Base-by-base conservation (phyloP, 2,113 vertebrate species). In the Gallinago media region DNA sequence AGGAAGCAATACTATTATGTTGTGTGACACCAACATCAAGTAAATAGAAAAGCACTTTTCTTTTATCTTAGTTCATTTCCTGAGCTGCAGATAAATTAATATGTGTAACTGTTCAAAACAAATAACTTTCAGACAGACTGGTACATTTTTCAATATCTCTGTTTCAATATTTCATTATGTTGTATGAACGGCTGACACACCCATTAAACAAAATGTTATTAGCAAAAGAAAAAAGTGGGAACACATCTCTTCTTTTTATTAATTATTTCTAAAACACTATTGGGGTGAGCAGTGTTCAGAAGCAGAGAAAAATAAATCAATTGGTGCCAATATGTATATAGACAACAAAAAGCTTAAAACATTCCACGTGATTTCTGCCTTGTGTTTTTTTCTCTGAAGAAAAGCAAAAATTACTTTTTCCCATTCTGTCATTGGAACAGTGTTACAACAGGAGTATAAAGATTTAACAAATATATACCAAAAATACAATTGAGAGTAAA, bases 151-250 rank as follows among this genome's bases (percentile, higher is more conserved):
- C 93, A 96, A 20, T 83, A 85, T 68, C 73, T 92, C 56, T 65
- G 46, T 91, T 90, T 88, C 89, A 95, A 31, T 93, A 90, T 93
- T 92, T 95, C 82, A 91, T 94, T 93, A 66, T 88, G 65, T 46
- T 95, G 13, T 56, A 80, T 42, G 66, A 94, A 66, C 7, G 3
- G 31, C 88, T 88, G 91, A 88, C 76, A 92, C 56, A 85, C 78
- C 71, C 70, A 88, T 95, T 94, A 95, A 94, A 85, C 72, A 88
- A 93, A 93, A 91, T 73, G 66, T 62, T 86, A 85, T 92, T 95
- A 96, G 25, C 88, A 96, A 94, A 89, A 91, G 72, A 40, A 89
- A 76, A 88, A 92, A 58, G 55, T 81, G 34, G 62, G 70, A 80
- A 65, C 67, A 54, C 17, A 34, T 50, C 7, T 6, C 17, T 89